These are phyloP conservation scores for Dicyrtomina minuta DNA, from an alignment of 2,888 invertebrate species.

Conservation along the genomic window DNA sequence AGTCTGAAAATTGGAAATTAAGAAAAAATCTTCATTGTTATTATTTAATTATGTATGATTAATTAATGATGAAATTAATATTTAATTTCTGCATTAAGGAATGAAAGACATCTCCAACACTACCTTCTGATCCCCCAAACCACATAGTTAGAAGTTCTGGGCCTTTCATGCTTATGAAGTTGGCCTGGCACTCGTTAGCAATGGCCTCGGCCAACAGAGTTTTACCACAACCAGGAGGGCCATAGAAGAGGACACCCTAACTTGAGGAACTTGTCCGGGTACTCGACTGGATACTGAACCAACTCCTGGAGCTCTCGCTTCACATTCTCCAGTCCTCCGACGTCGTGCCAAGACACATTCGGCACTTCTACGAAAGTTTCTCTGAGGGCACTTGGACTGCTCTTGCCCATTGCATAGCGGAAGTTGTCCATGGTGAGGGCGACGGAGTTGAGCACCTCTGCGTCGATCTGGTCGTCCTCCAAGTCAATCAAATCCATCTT, in stretches of 20 bases:
- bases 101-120: conserved; percentile 98
- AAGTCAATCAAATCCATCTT: no score
- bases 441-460: conserved; percentile 92
- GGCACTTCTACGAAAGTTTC: conserved; percentile 99
- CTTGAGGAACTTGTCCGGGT: conserved; percentile 99
- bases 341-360: conserved; percentile 94
- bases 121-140: conserved; percentile 99
- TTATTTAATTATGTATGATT: conserved; percentile 65
- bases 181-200: no score
- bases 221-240: no score
- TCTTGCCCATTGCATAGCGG: conserved; percentile 99
- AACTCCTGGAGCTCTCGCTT: conserved; percentile 97
- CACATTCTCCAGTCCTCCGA: conserved; percentile 94
- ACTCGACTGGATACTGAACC: conserved; percentile 99
- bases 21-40: background rate
- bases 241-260: conserved; percentile 99
- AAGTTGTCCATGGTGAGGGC: no score
- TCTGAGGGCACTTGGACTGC: conserved; percentile 95
- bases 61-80: background rate
- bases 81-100: conserved; percentile 66
- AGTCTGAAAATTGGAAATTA: conserved; percentile 66
- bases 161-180: no score
- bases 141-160: no score
- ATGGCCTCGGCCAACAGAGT: no score
- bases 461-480: conserved; percentile 99